Base-by-base conservation (phyloP, 2,113 vertebrate genomes). In the Pseudopipra pipra region DNA sequence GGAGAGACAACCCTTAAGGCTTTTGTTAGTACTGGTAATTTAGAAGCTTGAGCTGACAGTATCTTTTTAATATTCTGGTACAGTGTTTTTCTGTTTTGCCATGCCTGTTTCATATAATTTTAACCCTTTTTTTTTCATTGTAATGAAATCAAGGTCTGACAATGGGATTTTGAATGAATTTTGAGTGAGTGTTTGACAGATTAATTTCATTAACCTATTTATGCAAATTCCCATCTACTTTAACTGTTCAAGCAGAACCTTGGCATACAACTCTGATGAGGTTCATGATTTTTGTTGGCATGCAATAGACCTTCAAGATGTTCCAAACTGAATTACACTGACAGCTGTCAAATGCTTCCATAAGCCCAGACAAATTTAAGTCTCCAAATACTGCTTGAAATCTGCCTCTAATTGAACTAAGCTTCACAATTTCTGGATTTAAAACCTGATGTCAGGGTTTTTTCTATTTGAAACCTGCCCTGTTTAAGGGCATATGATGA, bases 261-360 rank as follows among this genome's bases (percentile, higher is more conserved):
- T 80, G 75, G 28, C 51, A 76, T 90, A 92, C 90, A 92, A 83
- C 51, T 91, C 88, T 77, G 82, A 94, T 92, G 79, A 90, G 62
- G 90, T 86, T 93, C 88, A 95, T 95, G 92, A 90, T 66, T 93
- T 95, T 85, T 94, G 49, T 83, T 96, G 92, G 79, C 85, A 88
- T 73, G 90, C 75, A 88, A 73, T 80, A 94, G 88, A 84, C 92
- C 75, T 94, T 92, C 94, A 95, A 54, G 88, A 22, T 92, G 79
- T 83, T 96, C 67, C 35, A 54, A 77, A 54, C 37, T 74, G 85
- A 96, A 90, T 73, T 95, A 75, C 75, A 46, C 88, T 86, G 72
- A 51, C 88, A 95, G 74, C 82, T 95, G 90, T 90, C 94, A 95
- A 90, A 83, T 63, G 54, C 85, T 92, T 86, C 90, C 68, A 55